These are phyloP conservation scores for Germaria angustata DNA, from an alignment of 2,888 invertebrate genomes.

Conservation along the genomic window DNA sequence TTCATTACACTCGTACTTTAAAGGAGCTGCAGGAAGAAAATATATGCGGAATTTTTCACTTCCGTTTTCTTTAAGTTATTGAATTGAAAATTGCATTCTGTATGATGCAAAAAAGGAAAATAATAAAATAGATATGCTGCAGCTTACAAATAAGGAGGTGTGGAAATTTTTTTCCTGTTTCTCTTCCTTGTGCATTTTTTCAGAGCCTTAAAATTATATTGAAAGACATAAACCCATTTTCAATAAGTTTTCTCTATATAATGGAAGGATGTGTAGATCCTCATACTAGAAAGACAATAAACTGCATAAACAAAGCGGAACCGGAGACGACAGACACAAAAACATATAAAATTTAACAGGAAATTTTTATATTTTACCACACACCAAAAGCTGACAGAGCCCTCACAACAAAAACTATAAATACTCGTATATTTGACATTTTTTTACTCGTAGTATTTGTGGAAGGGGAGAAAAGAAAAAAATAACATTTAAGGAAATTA, in stretches of 20 bases:
- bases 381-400: not conserved
- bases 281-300: slow-evolving; percentile 25
- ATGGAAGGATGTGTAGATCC: not conserved
- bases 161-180: slow-evolving; percentile 43
- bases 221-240: slow-evolving; percentile 37
- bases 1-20: slow-evolving; percentile 13
- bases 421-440: slow-evolving; percentile 33
- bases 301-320: slow-evolving; percentile 47
- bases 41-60: slow-evolving; percentile 59
- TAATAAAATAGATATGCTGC: slow-evolving; percentile 34
- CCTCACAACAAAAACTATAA: not conserved
- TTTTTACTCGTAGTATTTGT: slow-evolving; percentile 4
- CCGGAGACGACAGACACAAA: slow-evolving; percentile 36
- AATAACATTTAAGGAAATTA: slow-evolving; percentile 36
- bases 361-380: slow-evolving; percentile 49
- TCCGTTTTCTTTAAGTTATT: slow-evolving; percentile 63
- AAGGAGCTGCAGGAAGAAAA: slow-evolving; percentile 40
- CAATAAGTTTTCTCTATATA: not conserved
- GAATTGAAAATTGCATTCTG: slow-evolving; percentile 62
- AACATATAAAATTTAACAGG: slow-evolving; percentile 17
- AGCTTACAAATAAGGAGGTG: slow-evolving; percentile 37
- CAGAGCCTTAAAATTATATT: not conserved
- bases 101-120: slow-evolving; percentile 13
- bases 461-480: not conserved
- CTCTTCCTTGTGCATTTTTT: not conserved